These are phyloP conservation scores for Bothrops jararaca DNA, from an alignment of 2,113 vertebrate genomes.

Conservation along the genomic window DNA sequence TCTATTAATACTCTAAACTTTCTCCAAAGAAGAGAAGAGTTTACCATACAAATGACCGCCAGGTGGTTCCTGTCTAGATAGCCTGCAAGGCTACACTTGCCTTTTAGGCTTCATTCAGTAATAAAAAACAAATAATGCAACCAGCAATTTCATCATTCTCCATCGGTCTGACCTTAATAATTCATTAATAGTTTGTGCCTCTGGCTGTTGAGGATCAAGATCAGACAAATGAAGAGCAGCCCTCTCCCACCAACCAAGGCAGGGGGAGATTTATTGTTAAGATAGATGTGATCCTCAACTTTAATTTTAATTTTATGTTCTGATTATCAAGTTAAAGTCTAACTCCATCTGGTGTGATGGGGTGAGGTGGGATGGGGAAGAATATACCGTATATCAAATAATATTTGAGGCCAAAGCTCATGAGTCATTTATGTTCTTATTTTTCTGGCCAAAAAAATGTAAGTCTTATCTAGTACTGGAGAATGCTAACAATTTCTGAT, in stretches of 20 bases:
- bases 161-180: neutral
- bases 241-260: neutral
- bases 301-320: neutral
- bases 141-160: neutral
- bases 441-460: neutral
- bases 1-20: neutral
- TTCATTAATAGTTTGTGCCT: neutral
- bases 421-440: neutral
- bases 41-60: neutral
- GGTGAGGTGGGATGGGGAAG: neutral
- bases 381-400: neutral
- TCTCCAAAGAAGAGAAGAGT: neutral
- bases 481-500: neutral
- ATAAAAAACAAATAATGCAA: neutral
- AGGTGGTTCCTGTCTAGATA: neutral
- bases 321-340: neutral
- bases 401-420: neutral
- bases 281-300: neutral
- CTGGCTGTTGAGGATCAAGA: neutral
- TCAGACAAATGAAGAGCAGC: neutral
- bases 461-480: neutral
- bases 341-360: neutral
- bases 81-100: neutral
- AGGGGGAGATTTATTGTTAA: neutral
- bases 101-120: neutral